Percentiles rank a stretch among this genome's conserved stretches.
Conservation (phyloP, 2,888 invertebrate genomes). For the Gonocerus acuteangulatus region DNA sequence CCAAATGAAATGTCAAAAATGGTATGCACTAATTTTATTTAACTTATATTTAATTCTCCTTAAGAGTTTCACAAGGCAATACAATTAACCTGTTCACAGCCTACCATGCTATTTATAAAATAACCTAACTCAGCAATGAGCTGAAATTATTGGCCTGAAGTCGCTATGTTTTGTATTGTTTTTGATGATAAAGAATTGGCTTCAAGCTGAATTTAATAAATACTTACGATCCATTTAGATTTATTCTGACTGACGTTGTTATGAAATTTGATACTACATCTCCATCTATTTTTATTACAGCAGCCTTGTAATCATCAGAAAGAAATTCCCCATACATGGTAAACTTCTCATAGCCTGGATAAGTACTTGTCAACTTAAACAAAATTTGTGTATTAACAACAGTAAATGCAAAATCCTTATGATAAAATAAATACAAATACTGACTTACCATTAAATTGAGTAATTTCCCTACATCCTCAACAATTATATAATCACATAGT, state of each 20-base stretch:
- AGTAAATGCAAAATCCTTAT: background rate
- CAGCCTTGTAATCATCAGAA: conserved; percentile 22
- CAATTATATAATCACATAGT: conserved; percentile 31
- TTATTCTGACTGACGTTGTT: conserved; percentile 24
- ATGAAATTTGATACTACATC: conserved; percentile 29
- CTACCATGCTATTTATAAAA: no score
- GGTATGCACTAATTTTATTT: no score
- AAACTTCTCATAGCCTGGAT: conserved; percentile 31
- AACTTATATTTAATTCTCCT: no score
- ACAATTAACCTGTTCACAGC: no score
- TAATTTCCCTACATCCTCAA: conserved; percentile 28
- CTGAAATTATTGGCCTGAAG: no score
- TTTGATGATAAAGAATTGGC: no score
- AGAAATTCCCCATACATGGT: conserved; percentile 26
- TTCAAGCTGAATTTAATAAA: no score
- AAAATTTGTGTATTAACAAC: background rate
- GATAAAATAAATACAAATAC: no score
- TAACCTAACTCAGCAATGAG: no score
- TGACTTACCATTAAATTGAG: conserved; percentile 31
- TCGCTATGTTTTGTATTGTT: no score
- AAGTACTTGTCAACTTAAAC: conserved; percentile 22
- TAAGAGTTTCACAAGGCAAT: no score
- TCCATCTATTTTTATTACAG: conserved; percentile 27
- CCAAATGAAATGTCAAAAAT: no score
- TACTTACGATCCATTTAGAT: conserved; percentile 32